Evolutionary conservation across 1,140 invertebrate genomes (phyloP).

Genomic region (Phymorhynchus buccinoides): DNA sequence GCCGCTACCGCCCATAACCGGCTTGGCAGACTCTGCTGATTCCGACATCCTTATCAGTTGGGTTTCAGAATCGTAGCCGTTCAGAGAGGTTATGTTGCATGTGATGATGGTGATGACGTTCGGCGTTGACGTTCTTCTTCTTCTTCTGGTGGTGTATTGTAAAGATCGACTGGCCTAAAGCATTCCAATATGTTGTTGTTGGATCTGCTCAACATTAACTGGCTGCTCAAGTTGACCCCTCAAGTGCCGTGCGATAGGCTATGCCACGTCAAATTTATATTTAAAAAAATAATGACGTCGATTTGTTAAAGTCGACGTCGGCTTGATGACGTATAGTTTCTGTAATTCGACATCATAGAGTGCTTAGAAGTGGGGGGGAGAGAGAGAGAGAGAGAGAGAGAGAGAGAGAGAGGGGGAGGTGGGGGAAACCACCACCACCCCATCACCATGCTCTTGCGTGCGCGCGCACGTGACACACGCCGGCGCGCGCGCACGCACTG

Average conservation of each 20-base stretch:
- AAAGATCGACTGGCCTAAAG: neutral
- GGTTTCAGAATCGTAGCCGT: neutral
- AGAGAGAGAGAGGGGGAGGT: slow-evolving; percentile 19
- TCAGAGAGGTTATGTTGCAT: neutral
- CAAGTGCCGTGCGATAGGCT: neutral
- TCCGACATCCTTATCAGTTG: neutral
- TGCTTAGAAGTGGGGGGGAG: neutral
- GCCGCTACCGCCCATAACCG: neutral
- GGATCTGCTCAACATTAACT: neutral
- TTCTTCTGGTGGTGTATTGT: neutral
- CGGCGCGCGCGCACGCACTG: neutral
- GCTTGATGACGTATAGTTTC: neutral
- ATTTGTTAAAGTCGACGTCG: neutral
- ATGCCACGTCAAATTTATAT: neutral
- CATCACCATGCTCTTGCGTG: too few relatives aligned
- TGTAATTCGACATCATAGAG: neutral
- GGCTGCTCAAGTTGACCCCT: slow-evolving; percentile 18
- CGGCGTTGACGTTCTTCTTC: neutral
- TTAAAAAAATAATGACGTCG: neutral
- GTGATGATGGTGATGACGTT: neutral
- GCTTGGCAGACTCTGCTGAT: neutral
- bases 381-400: slow-evolving; percentile 33
- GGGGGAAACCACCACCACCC: neutral
- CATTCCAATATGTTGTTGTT: slow-evolving; percentile 5
- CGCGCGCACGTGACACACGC: neutral